Percentiles rank a stretch among this genome's conserved stretches.
phyloP scores from a whole-genome alignment of 2,113 vertebrate species.

The Notothenia rossii region DNA sequence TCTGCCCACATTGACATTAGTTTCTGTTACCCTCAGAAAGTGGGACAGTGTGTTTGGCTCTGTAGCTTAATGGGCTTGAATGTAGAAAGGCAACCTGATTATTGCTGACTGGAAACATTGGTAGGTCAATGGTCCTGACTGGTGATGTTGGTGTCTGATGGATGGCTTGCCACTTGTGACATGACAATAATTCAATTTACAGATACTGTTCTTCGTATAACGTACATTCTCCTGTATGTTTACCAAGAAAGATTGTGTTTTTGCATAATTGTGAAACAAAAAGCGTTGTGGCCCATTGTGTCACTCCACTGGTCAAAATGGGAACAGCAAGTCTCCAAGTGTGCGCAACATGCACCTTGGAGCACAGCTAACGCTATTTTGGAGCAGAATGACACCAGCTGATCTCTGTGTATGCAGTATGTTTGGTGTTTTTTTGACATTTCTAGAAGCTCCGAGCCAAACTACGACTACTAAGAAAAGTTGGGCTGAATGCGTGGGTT shows the following conservation, averaged over 20 bases:
- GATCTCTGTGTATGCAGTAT: conserved; percentile 23
- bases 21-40: conserved; percentile 34
- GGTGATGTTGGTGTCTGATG: conserved; percentile 58
- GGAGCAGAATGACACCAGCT: conserved; percentile 23
- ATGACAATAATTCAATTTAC: conserved; percentile 42
- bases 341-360: conserved; percentile 17
- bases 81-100: conserved; percentile 62
- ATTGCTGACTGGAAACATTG: conserved; percentile 69
- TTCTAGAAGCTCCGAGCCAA: conserved; percentile 24
- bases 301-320: conserved; percentile 29
- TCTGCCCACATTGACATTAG: conserved; percentile 26
- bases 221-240: not conserved
- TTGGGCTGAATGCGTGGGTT: conserved; percentile 5
- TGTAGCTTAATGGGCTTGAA: conserved; percentile 38
- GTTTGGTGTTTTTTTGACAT: conserved; percentile 56
- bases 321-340: conserved; percentile 34
- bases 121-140: conserved; percentile 68
- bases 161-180: conserved; percentile 61
- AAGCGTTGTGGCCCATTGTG: not conserved
- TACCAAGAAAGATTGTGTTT: not conserved
- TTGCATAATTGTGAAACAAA: conserved; percentile 36
- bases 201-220: conserved; percentile 9
- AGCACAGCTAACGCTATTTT: conserved; percentile 17
- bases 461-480: not conserved
- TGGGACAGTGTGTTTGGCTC: conserved; percentile 44